Evolutionary conservation across 1,140 invertebrate species (phyloP), one percentile per base, ranked within the genome.

Genomic region (Oncopeltus fasciatus): DNA sequence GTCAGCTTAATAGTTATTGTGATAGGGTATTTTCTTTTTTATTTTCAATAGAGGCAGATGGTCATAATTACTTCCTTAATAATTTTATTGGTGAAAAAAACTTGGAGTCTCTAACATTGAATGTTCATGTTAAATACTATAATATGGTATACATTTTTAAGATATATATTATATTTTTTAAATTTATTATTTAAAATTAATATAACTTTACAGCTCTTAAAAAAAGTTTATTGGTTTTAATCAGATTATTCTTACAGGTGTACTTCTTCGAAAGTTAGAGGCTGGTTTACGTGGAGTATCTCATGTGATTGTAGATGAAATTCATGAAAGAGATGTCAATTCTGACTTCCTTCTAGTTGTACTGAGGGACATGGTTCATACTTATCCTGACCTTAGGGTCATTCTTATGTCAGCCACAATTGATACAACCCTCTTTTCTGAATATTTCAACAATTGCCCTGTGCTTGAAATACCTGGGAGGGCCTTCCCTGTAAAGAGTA

Each of bases 331-430:
- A 44, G 95, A 98, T 73, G 89, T 95, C 0, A 96, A 97, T 73
- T 92, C 89, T 28, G 96, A 99, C 72, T 98, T 98, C 70, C 83
- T 98, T 5, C 81, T 99, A 75, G 92, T 96, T 47, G 83, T 96
- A 0, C 75, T 99, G 0, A 78, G 92, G 26, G 92, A 98, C 71
- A 93, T 96, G 83, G 82, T 97, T 1, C 84, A 87, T 62, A 84
- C 84, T 0, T 94, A 92, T 72, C 89, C 89, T 0, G 89, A 95
- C 69, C 71, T 98, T 14, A 80, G 91, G 61, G 81, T 99, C 4
- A 92, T 99, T 68, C 79, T 98, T 21, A 98, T 99, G 95, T 97
- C 93, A 5, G 95, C 96, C 3, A 96, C 95, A 0, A 91, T 98
- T 61, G 92, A 96, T 69, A 92, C 89, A 0, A 82, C 86, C 0